Evolutionary conservation across 2,113 vertebrate genomes (phyloP), one percentile per base, ranked within the genome.

Genomic region (Ailuropoda melanoleuca): DNA sequence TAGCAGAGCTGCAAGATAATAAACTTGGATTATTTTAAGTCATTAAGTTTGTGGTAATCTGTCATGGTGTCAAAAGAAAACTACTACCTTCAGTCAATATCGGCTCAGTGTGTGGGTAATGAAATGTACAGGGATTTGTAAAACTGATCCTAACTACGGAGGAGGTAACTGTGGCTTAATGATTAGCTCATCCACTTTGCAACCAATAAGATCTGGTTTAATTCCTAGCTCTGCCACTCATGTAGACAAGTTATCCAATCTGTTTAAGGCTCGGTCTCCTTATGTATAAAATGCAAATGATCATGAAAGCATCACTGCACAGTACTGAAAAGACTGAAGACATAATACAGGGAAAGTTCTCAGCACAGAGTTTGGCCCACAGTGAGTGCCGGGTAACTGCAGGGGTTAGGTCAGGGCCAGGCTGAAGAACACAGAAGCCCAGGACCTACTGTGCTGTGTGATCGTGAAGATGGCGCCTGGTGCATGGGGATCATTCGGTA

Each of bases 361-460:
- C 31, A 68, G 18, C 34, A 84, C 21, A 70, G 88, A 21, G 48
- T 19, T 29, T 15, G n/a, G 18, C 15, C 6, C 64, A 15, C 19
- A 64, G 43, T 24, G 26, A 78, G 48, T 31, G 19, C 43, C 39
- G 11, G 26, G 48, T 56, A 91, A 56, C 37, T 78, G n/a, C 7
- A 60, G 23, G 4, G 34, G 31, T 85, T 14, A 80, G 53, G 17
- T 46, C 50, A 50, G 2, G 50, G 34, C 9, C 55, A 94, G 29
- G 58, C 1, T 17, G 48, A 46, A 34, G 60, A 92, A 10, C 12
- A 48, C 21, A 3, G 15, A 39, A 46, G 12, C 6, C 48, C 46
- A 83, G n/a, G n/a, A 26, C 6, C 34, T n/a, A 56, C 26, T 5
- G 18, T 0, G 2, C 17, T 72, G 7, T 0, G 0, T 29, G 1